phyloP scores from a whole-genome alignment of 2,888 invertebrate genomes.

The Napeogenes inachia region DNA sequence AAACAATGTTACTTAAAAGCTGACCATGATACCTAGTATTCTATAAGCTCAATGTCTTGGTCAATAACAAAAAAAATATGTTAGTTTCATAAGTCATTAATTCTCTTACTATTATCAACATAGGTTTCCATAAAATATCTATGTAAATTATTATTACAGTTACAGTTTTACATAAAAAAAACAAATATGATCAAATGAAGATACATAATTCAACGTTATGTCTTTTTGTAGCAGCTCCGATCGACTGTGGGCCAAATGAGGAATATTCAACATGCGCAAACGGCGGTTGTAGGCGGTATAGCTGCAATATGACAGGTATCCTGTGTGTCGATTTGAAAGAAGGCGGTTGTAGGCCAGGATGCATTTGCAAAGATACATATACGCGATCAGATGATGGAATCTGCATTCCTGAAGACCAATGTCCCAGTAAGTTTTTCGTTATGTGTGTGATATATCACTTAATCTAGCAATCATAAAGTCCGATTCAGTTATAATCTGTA shows the following conservation, averaged over 20 bases:
- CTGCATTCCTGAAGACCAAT: conserved; percentile 39
- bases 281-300: conserved; percentile 40
- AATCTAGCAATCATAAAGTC: too few species aligned
- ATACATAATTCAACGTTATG: too few species aligned
- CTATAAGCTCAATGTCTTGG: too few species aligned
- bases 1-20: too few species aligned
- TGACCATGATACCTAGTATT: too few species aligned
- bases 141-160: conserved; percentile 21
- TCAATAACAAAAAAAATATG: too few species aligned
- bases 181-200: not conserved
- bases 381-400: conserved; percentile 33
- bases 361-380: conserved; percentile 35
- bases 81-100: too few species aligned
- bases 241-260: conserved; percentile 31
- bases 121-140: not conserved
- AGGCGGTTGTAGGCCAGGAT: conserved; percentile 35
- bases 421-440: conserved; percentile 30
- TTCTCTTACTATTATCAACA: too few species aligned
- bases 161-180: conserved; percentile 30
- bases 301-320: conserved; percentile 35
- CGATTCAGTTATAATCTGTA: too few species aligned
- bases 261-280: conserved; percentile 35
- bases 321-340: conserved; percentile 36
- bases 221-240: conserved; percentile 1
- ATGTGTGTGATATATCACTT: too few species aligned